Base-by-base conservation (phyloP, 23 tunicate genomes). In the Aplidium turbinatum region DNA sequence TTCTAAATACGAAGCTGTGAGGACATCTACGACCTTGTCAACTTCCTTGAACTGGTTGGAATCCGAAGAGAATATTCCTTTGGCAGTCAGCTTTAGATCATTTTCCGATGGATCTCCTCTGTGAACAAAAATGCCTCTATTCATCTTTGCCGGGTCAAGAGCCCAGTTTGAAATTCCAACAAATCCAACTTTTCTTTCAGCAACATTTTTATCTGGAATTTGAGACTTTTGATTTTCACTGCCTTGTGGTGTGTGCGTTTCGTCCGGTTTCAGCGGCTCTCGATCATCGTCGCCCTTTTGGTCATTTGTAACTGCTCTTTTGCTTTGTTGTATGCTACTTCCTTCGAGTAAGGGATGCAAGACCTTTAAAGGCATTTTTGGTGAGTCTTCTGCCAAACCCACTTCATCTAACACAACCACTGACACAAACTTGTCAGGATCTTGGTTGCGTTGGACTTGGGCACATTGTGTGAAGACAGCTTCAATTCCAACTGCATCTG, bases 151-250 rank as follows among this genome's bases (percentile, higher is more conserved):
- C 4, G 93, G 93, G 40, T 86, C 93, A 22, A 86, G 51, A 29
- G 93, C 80, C 93, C 93, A 86, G 45, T 86, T 86, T 0, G 93
- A 86, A 33, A 86, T 86, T 35, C 93, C 93, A 50, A 86, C 85
- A 79, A 86, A 86, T 29, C 80, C 93, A 72, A 79, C 93, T 40
- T 58, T 76, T 18, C 31, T 9, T 66, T 35, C 51, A 38, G 36
- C 29, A 13, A 6, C 7, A 18, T n/a, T 38, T 19, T 19, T 38
- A 4, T 3, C 4, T 11, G 22, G 22, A 25, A 9, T 26, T 16
- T 5, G 3, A 53, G 21, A 27, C 4, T 24, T 11, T 4, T 11
- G 5, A 19, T 27, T 24, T 19, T 53, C 21, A 53, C 20, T 53
- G n/a, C 21, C 5, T 27, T 53, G 26, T 4, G 21, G 4, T 7